phyloP scores from a whole-genome alignment of 2,797 vertebrate species.

The Kryptolebias ocellatus region DNA sequence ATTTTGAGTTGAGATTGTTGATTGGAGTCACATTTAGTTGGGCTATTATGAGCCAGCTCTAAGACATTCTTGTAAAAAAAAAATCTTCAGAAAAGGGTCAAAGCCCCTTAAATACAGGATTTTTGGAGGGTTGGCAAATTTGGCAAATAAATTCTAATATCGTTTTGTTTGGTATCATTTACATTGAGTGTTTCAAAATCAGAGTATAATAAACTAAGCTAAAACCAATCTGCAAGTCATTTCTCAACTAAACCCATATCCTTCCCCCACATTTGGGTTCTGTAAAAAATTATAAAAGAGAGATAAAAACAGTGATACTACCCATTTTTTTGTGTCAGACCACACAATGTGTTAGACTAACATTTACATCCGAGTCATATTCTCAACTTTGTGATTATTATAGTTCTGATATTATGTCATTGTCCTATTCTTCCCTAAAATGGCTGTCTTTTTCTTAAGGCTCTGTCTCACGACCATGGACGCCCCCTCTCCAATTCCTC shows the following conservation, averaged over 20 bases:
- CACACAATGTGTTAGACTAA: no score
- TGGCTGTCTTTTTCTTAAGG: constrained; percentile 58
- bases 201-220: no score
- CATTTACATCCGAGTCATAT: neutral
- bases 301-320: no score
- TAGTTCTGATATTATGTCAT: neutral
- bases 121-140: no score
- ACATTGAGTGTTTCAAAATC: no score
- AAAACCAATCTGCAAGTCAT: no score
- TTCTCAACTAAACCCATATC: no score
- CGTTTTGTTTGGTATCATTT: no score
- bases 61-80: constrained; percentile 6
- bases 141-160: no score
- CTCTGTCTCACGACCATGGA: constrained; percentile 79
- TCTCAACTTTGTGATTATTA: neutral
- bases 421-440: constrained; percentile 2
- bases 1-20: neutral
- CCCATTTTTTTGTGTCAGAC: neutral
- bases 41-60: neutral
- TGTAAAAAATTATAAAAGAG: no score
- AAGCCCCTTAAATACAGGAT: neutral
- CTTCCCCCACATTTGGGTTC: no score
- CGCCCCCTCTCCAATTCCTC: constrained; percentile 82
- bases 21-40: constrained; percentile 10
- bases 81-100: neutral